Conservation (phyloP, 2,797 vertebrate species). For the Philypnodon macrostomus region DNA sequence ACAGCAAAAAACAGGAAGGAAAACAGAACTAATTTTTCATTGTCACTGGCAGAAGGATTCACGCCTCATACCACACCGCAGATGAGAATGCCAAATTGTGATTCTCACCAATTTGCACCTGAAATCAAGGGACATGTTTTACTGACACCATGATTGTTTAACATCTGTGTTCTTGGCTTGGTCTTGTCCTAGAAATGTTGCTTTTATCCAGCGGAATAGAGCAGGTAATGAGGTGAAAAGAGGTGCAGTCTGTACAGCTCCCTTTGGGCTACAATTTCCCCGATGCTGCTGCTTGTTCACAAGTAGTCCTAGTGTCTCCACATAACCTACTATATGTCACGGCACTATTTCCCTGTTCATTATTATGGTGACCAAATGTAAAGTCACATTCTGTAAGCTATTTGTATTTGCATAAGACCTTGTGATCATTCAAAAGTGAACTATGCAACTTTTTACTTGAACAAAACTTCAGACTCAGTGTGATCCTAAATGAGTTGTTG, state of each 20-base stretch:
- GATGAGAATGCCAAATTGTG: conserved; percentile 40
- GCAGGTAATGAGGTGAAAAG: conserved; percentile 51
- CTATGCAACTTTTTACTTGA: too few relatives aligned
- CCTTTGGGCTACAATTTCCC: conserved; percentile 44
- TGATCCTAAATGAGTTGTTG: too few relatives aligned
- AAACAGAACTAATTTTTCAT: conserved; percentile 40
- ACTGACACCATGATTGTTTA: conserved; percentile 65
- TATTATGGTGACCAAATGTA: too few relatives aligned
- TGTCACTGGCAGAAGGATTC: conserved; percentile 50
- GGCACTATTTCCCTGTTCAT: conserved; percentile 32
- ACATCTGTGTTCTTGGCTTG: conserved; percentile 52
- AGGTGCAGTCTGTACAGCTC: conserved; percentile 40
- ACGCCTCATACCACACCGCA: conserved; percentile 53
- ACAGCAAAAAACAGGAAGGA: background rate
- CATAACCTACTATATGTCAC: conserved; percentile 16
- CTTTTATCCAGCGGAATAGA: conserved; percentile 55
- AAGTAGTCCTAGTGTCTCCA: conserved; percentile 13
- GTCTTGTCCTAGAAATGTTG: conserved; percentile 50
- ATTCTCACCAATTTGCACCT: conserved; percentile 53
- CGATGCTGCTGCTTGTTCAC: conserved; percentile 36
- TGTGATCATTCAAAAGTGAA: too few relatives aligned
- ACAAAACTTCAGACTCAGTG: too few relatives aligned
- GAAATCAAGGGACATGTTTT: conserved; percentile 55
- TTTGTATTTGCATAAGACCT: too few relatives aligned
- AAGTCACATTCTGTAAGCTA: too few relatives aligned